phyloP scores from a whole-genome alignment of 2,888 invertebrate genomes.

The Strigamia crassipes region DNA sequence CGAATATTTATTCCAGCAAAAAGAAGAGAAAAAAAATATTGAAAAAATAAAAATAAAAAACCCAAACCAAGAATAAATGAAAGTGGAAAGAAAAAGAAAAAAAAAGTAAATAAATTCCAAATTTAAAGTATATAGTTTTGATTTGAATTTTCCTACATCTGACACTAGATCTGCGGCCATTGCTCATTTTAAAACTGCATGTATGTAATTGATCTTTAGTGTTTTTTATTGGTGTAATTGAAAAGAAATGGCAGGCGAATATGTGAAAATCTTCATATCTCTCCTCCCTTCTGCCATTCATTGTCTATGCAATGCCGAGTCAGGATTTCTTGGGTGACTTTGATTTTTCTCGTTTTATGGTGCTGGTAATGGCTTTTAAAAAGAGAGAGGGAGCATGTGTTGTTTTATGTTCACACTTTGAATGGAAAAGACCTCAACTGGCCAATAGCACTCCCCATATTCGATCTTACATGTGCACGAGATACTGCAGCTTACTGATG shows the following conservation, averaged over 20 bases:
- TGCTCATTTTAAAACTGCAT: background rate
- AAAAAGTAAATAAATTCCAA: background rate
- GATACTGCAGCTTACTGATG: slow-evolving; percentile 23
- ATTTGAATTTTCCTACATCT: background rate
- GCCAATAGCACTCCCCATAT: slow-evolving; percentile 13
- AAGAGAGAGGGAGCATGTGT: slow-evolving; percentile 22
- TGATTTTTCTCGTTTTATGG: slow-evolving; percentile 37
- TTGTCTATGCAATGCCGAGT: slow-evolving; percentile 25
- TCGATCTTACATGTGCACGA: slow-evolving; percentile 11
- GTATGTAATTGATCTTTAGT: slow-evolving; percentile 17
- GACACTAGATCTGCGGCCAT: background rate
- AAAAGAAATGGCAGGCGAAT: slow-evolving; percentile 20
- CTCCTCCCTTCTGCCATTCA: slow-evolving; percentile 13
- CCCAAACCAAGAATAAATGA: background rate
- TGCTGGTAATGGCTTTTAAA: slow-evolving; percentile 38
- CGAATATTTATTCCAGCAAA: slow-evolving; percentile 19
- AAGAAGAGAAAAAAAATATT: background rate
- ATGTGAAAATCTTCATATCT: slow-evolving; percentile 26
- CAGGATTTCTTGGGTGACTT: slow-evolving; percentile 31
- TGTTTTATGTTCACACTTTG: slow-evolving; percentile 40
- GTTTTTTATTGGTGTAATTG: slow-evolving; percentile 29
- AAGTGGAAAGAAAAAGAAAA: background rate
- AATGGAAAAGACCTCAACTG: slow-evolving; percentile 35
- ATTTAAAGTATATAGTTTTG: background rate
- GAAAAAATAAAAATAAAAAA: background rate